Percentiles rank a stretch among this genome's conserved stretches.
Conservation (phyloP, 2,888 invertebrate genomes). For the Zhengitettix transpicula region DNA sequence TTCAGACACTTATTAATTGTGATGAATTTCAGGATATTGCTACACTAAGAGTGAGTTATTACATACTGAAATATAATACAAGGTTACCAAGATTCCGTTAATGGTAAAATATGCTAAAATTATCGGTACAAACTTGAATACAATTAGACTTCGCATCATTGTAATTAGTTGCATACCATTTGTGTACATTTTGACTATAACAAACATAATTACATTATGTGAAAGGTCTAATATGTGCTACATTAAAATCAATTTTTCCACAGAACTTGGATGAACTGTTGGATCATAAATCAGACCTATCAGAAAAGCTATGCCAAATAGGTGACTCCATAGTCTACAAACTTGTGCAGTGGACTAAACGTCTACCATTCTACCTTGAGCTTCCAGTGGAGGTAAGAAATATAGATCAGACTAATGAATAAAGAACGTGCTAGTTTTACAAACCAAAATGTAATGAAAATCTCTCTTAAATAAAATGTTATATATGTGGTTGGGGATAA, state of each 20-base stretch:
- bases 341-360: constrained; percentile 97
- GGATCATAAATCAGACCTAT: constrained; percentile 80
- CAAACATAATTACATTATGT: no score
- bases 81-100: background rate
- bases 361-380: constrained; percentile 91
- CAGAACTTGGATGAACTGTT: constrained; percentile 80
- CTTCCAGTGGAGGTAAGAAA: constrained; percentile 67
- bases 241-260: constrained; percentile 18
- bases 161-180: no score
- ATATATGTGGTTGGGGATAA: no score
- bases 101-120: no score
- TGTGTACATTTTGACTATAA: no score
- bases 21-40: constrained; percentile 95
- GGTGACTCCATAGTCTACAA: constrained; percentile 97
- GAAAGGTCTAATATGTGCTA: no score
- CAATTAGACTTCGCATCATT: no score
- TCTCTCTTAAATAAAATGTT: no score
- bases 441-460: no score
- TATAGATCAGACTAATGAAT: background rate
- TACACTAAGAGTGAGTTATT: constrained; percentile 40
- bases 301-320: constrained; percentile 83
- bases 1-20: constrained; percentile 84
- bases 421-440: no score
- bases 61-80: background rate
- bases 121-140: no score